Conservation (phyloP, 2,113 vertebrate genomes). For the Anguilla rostrata region DNA sequence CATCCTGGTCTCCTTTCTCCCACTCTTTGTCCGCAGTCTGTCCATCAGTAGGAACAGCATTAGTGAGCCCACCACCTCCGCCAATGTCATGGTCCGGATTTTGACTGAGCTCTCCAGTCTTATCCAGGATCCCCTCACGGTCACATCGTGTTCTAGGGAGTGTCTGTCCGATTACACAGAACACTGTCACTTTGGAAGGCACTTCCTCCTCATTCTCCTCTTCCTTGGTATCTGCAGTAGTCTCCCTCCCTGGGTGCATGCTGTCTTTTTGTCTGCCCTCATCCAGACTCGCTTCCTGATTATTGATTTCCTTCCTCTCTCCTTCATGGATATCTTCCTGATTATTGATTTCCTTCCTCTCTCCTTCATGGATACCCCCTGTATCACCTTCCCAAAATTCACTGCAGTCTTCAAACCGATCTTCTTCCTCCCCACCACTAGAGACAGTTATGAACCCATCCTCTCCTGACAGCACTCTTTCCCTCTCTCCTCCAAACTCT, state of each 20-base stretch:
- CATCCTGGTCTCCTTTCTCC: constrained; percentile 13
- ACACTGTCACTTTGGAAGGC: constrained; percentile 34
- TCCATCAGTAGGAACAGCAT: background rate
- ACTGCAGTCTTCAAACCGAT: constrained; percentile 61
- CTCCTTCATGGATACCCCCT: background rate
- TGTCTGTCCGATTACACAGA: constrained; percentile 56
- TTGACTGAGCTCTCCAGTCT: constrained; percentile 30
- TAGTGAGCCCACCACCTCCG: constrained; percentile 21
- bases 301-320: background rate
- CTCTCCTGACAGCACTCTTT: constrained; percentile 52
- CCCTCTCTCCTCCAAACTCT: constrained; percentile 42
- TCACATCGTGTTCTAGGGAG: constrained; percentile 34
- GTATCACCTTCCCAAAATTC: constrained; percentile 53
- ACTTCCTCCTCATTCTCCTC: constrained; percentile 34
- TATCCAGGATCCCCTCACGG: constrained; percentile 33
- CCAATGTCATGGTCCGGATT: constrained; percentile 25
- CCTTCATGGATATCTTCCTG: background rate
- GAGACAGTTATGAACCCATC: constrained; percentile 64
- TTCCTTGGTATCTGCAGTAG: background rate
- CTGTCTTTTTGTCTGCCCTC: constrained; percentile 26
- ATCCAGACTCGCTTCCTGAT: background rate
- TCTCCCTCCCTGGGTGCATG: background rate
- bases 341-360: background rate
- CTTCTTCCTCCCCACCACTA: constrained; percentile 59
- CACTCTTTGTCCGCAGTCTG: constrained; percentile 10